Percentiles rank a stretch among this genome's conserved stretches.
phyloP scores from a whole-genome alignment of 2,797 vertebrate species.

The Phrynocephalus vlangalii region DNA sequence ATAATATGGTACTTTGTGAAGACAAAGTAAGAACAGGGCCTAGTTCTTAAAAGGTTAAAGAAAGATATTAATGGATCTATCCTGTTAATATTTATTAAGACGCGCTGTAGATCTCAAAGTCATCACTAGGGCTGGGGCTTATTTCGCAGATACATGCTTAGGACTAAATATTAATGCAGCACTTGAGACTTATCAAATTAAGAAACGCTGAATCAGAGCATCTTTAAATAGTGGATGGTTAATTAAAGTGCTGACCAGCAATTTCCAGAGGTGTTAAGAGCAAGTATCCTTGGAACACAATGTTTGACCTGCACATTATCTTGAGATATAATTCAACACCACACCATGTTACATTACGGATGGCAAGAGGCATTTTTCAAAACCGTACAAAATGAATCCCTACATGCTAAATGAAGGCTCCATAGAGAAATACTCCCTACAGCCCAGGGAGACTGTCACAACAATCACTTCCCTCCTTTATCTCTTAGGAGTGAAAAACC shows the following conservation, averaged over 20 bases:
- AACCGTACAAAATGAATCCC: not conserved
- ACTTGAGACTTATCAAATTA: not conserved
- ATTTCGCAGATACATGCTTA: not conserved
- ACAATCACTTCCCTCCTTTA: not conserved
- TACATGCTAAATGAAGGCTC: not conserved
- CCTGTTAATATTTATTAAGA: not conserved
- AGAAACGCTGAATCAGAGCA: not conserved
- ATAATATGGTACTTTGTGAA: slow-evolving; percentile 22
- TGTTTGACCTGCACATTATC: not conserved
- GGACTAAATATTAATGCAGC: not conserved
- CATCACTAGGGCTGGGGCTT: not conserved
- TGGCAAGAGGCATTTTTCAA: not conserved
- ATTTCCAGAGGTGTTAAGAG: not conserved
- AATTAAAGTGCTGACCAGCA: not conserved
- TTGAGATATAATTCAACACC: too few species aligned
- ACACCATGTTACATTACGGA: not conserved
- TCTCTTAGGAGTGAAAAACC: not conserved
- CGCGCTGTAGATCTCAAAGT: too few species aligned
- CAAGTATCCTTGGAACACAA: not conserved
- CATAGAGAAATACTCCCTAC: not conserved
- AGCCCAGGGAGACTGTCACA: not conserved
- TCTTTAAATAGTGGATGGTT: not conserved
- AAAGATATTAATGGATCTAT: not conserved
- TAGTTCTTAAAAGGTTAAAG: slow-evolving; percentile 31
- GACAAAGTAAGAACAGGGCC: not conserved